These are phyloP conservation scores for Palythoa heliodiscus DNA, from an alignment of 92 coral and sea anemone genomes.

Conservation along the genomic window DNA sequence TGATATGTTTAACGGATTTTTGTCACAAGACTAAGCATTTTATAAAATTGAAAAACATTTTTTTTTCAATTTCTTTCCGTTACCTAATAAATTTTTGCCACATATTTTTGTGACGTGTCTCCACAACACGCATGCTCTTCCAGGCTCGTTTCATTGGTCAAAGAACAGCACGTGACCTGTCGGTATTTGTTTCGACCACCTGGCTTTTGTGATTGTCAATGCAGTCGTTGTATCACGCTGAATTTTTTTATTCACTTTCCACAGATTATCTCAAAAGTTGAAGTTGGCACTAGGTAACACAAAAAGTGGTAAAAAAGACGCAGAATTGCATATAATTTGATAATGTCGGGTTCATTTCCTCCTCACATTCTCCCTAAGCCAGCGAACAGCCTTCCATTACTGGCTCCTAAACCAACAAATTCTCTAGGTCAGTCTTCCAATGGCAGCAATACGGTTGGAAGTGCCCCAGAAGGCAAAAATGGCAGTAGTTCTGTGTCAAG, in stretches of 20 bases:
- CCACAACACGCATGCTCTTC: constrained; percentile 69
- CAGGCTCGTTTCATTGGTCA: constrained; percentile 68
- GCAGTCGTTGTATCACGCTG: constrained; percentile 81
- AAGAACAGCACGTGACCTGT: constrained; percentile 73
- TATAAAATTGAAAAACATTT: not conserved
- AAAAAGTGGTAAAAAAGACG: constrained; percentile 68
- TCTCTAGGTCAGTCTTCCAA: constrained; percentile 76
- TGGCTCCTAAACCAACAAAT: constrained; percentile 76
- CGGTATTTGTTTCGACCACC: constrained; percentile 96
- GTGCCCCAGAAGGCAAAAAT: constrained; percentile 58
- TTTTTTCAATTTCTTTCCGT: not conserved
- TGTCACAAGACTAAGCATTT: not conserved
- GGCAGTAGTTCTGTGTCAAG: constrained; percentile 62
- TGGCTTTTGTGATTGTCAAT: constrained; percentile 90
- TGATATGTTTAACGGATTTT: not conserved
- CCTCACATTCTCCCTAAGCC: constrained; percentile 88
- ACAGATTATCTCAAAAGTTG: constrained; percentile 91
- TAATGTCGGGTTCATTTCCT: constrained; percentile 91
- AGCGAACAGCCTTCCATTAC: constrained; percentile 70
- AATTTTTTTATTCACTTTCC: constrained; percentile 84
- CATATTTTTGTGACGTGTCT: constrained; percentile 48
- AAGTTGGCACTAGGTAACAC: constrained; percentile 72
- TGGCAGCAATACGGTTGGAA: constrained; percentile 58
- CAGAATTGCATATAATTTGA: constrained; percentile 68
- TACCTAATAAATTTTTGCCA: not conserved